Base-by-base conservation (phyloP, 1,140 invertebrate species). In the Choristoneura fumiferana region DNA sequence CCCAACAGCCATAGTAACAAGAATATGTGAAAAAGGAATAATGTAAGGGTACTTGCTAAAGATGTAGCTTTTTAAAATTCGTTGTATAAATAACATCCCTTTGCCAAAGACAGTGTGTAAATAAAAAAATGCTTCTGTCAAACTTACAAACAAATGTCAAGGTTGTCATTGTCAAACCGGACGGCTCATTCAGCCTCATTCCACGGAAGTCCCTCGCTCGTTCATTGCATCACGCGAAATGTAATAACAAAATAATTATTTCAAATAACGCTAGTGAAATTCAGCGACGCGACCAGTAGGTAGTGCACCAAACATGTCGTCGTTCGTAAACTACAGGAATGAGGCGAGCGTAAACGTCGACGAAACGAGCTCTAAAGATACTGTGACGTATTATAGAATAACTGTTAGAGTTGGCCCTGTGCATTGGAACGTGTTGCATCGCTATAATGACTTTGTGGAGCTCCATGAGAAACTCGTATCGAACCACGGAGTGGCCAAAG, bases 391-490 rank as follows among this genome's bases (percentile, higher is more conserved):
- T 65, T 90, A 90, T 59, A 87, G 84, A 74, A 90, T 90, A 38
- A 70, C 66, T 58, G 81, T 90, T 69, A 87, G 81, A 76, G 83
- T 97, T 12, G 94, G 92, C 0, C 83, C 92, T 39, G 91, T 95
- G 63, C 91, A 92, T 43, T 98, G 97, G 97, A 92, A 89, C 38
- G 93, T 98, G 0, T 93, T 92, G 67, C 94, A 96, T 76, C 92
- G 97, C 52, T 98, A 98, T 84, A 96, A 93, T 76, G 96, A 98
- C 68, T 98, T 98, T 86, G 93, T 93, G 54, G 95, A 96, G 38
- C 90, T 98, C 4, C 95, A 98, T 78, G 95, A 96, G 10, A 94
- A 93, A 74, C 91, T 98, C 5, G 93, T 96, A 0, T 69, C 86
- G 14, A 94, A 96, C 65, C 93, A 95, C 78, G 93, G 95, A 12